Percentiles rank a stretch among this genome's conserved stretches.
phyloP scores from a whole-genome alignment of 2,888 invertebrate genomes.

The Ischnura elegans region DNA sequence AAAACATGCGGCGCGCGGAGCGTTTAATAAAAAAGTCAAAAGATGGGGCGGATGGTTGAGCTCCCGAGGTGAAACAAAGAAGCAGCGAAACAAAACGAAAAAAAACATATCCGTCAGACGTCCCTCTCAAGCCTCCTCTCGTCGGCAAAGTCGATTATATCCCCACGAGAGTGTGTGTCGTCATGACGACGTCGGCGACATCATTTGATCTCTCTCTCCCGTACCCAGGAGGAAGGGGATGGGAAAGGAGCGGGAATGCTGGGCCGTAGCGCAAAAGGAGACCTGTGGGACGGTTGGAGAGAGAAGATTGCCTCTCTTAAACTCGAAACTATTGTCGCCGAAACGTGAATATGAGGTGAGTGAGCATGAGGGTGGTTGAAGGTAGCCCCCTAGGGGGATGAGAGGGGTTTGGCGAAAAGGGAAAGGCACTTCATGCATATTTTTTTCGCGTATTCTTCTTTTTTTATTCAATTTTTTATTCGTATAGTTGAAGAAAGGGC shows the following conservation, averaged over 20 bases:
- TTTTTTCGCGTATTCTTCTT: not conserved
- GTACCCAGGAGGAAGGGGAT: not conserved
- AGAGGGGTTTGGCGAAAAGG: not conserved
- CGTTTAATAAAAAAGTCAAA: conserved; percentile 23
- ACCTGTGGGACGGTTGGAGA: not conserved
- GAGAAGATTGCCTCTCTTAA: conserved; percentile 5
- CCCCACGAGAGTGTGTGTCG: not conserved
- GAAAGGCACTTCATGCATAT: not conserved
- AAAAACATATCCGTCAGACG: not conserved
- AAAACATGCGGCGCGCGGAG: conserved; percentile 31
- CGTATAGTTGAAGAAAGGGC: not conserved
- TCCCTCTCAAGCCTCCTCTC: not conserved
- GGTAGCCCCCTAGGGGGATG: not conserved
- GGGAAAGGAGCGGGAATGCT: not conserved
- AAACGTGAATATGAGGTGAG: conserved; percentile 48
- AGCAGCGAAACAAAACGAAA: conserved; percentile 13
- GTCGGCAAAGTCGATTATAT: conserved; percentile 18
- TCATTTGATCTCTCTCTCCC: conserved; percentile 47
- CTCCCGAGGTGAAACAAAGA: not conserved
- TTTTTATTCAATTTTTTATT: not conserved
- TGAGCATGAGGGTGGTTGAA: not conserved
- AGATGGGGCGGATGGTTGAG: not conserved
- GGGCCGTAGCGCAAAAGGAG: not conserved
- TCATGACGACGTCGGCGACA: conserved; percentile 55
- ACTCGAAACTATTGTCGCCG: conserved; percentile 18